Percentiles rank a stretch among this genome's conserved stretches.
Conservation (phyloP, 1,140 invertebrate genomes). For the Venturia canescens region DNA sequence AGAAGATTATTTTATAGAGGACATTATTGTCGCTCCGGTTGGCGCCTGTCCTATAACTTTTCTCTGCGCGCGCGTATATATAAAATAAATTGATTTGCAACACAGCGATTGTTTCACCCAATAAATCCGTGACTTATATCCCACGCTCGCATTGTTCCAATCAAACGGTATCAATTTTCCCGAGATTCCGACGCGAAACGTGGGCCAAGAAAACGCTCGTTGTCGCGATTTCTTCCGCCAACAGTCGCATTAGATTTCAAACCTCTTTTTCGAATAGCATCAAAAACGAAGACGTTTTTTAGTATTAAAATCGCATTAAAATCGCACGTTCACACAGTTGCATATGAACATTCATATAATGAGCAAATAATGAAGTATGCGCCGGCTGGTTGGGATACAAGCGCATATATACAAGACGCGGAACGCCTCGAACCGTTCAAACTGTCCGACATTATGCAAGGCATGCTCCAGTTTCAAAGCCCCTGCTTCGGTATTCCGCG, state of each 20-base stretch:
- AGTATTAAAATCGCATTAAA: too few species aligned
- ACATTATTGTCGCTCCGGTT: background rate
- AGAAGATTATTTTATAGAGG: background rate
- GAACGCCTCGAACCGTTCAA: conserved; percentile 64
- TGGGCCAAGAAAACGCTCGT: background rate
- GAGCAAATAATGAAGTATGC: background rate
- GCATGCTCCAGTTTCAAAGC: conserved; percentile 69
- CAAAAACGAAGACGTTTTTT: too few species aligned
- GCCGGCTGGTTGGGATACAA: background rate
- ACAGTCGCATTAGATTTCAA: too few species aligned
- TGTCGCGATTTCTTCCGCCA: background rate
- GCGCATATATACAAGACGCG: conserved; percentile 40
- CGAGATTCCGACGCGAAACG: background rate
- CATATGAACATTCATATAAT: background rate
- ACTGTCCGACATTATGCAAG: conserved; percentile 70
- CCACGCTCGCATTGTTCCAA: background rate
- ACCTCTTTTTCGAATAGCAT: too few species aligned
- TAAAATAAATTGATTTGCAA: background rate
- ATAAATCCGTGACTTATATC: background rate
- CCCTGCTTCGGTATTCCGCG: conserved; percentile 65
- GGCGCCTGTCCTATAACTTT: background rate
- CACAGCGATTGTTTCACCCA: background rate
- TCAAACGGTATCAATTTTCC: background rate
- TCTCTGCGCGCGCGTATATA: too few species aligned
- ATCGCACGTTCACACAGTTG: too few species aligned